phyloP scores from a whole-genome alignment of 2,888 invertebrate species.

The Myopa tessellatipennis region DNA sequence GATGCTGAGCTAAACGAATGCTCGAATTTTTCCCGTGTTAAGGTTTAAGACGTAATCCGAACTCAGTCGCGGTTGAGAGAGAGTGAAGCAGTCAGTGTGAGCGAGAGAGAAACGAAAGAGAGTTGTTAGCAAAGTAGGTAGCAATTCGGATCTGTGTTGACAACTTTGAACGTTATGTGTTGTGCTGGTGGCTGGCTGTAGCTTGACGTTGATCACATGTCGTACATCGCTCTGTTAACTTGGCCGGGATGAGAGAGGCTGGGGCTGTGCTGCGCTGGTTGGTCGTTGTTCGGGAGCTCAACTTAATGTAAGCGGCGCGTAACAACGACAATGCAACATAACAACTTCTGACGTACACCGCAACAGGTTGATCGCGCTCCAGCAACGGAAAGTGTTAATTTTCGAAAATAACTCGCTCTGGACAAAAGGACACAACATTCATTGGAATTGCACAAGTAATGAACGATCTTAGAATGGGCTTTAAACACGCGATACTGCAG shows the following conservation, averaged over 20 bases:
- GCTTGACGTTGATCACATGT: constrained; percentile 18
- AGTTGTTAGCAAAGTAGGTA: constrained; percentile 34
- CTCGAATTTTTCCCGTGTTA: background rate
- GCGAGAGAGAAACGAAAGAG: constrained; percentile 9
- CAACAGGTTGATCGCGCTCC: constrained; percentile 55
- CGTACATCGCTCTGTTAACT: background rate
- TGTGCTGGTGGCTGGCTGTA: constrained; percentile 33
- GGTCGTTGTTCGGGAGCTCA: constrained; percentile 20
- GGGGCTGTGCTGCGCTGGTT: constrained; percentile 10
- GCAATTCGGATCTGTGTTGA: constrained; percentile 46
- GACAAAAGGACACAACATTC: constrained; percentile 24
- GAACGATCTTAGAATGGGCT: constrained; percentile 64
- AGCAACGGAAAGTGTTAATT: constrained; percentile 5
- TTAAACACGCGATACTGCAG: constrained; percentile 65
- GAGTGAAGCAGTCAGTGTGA: background rate
- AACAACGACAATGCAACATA: constrained; percentile 56
- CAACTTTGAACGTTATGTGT: constrained; percentile 44
- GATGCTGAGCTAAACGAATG: background rate
- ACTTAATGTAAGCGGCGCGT: constrained; percentile 51
- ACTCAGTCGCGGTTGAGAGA: background rate
- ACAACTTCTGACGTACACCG: constrained; percentile 63
- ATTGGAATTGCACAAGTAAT: constrained; percentile 48
- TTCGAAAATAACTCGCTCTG: background rate
- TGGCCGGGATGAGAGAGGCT: constrained; percentile 22
- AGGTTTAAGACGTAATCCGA: background rate